Percentiles rank a stretch among this genome's conserved stretches.
phyloP scores from a whole-genome alignment of 2,888 invertebrate species.

The Hyalella azteca region DNA sequence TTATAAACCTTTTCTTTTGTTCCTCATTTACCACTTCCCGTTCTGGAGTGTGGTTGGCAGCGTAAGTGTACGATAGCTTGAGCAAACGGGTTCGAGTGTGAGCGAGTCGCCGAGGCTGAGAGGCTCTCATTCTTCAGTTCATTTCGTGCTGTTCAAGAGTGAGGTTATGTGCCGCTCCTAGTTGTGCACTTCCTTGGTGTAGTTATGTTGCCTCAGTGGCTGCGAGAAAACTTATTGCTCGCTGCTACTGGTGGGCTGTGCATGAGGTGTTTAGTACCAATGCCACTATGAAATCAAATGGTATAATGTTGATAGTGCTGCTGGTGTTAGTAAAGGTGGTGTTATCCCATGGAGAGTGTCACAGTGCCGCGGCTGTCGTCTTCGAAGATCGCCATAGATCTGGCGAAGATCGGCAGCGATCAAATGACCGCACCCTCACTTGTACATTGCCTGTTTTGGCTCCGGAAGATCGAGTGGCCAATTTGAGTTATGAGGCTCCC shows the following conservation, averaged over 20 bases:
- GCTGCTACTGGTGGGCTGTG: constrained; percentile 34
- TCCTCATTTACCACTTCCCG: neutral
- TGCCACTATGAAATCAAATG: constrained; percentile 36
- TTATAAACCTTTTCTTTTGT: constrained; percentile 19
- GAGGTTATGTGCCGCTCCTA: constrained; percentile 10
- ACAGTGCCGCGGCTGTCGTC: constrained; percentile 10
- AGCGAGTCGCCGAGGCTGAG: neutral
- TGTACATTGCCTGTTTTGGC: constrained; percentile 21
- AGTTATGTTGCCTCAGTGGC: constrained; percentile 40
- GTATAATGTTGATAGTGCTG: constrained; percentile 6
- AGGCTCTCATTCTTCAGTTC: constrained; percentile 24
- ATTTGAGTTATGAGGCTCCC: constrained; percentile 40
- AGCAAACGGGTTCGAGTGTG: neutral
- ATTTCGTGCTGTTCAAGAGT: constrained; percentile 1
- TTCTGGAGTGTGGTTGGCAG: neutral
- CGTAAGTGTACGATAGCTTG: neutral
- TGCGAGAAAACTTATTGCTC: constrained; percentile 32
- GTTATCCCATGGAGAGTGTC: constrained; percentile 7
- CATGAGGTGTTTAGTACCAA: constrained; percentile 22
- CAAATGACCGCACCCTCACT: constrained; percentile 22
- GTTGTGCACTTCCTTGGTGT: constrained; percentile 28
- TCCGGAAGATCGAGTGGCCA: constrained; percentile 41
- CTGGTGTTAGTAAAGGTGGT: constrained; percentile 30
- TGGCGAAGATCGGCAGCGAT: constrained; percentile 27
- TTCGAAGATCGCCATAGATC: constrained; percentile 5